Evolutionary conservation across 2,888 invertebrate species (phyloP).

Genomic region (Syrista parreyssii): DNA sequence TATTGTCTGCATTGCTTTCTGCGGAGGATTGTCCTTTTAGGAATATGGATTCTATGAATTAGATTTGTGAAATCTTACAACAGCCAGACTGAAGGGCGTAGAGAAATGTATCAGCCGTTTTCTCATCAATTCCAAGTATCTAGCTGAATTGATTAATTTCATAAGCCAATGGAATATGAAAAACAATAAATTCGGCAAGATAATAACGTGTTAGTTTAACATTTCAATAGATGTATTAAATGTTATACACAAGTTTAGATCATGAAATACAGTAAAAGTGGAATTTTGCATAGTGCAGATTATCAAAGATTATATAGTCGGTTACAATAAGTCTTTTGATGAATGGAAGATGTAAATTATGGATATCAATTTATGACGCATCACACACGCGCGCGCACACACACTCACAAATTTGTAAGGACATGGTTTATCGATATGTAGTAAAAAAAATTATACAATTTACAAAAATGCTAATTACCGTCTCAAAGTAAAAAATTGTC

Average conservation of each 20-base stretch:
- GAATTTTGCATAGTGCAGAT: not conserved
- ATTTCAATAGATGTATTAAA: not conserved
- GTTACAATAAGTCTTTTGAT: not conserved
- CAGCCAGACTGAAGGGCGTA: not conserved
- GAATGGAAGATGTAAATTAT: not conserved
- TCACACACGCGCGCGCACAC: not conserved
- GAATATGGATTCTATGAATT: not conserved
- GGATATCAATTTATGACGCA: not conserved
- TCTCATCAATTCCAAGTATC: not conserved
- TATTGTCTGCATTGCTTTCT: constrained; percentile 64
- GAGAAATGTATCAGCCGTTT: not conserved
- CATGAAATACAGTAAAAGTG: not conserved
- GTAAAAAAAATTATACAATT: not conserved
- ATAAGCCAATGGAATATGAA: not conserved
- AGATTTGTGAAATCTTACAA: not conserved
- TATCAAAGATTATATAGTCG: constrained; percentile 3
- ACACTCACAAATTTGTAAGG: not conserved
- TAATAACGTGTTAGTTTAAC: not conserved
- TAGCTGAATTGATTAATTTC: not conserved
- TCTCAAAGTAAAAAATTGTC: not conserved
- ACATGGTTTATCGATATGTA: not conserved
- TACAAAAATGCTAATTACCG: not conserved
- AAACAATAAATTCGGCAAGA: not conserved
- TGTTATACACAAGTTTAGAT: not conserved
- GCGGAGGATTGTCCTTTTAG: constrained; percentile 53